Percentiles rank a stretch among this genome's conserved stretches.
Evolutionary conservation across 2,113 vertebrate genomes (phyloP).

Genomic region (Cromileptes altivelis): DNA sequence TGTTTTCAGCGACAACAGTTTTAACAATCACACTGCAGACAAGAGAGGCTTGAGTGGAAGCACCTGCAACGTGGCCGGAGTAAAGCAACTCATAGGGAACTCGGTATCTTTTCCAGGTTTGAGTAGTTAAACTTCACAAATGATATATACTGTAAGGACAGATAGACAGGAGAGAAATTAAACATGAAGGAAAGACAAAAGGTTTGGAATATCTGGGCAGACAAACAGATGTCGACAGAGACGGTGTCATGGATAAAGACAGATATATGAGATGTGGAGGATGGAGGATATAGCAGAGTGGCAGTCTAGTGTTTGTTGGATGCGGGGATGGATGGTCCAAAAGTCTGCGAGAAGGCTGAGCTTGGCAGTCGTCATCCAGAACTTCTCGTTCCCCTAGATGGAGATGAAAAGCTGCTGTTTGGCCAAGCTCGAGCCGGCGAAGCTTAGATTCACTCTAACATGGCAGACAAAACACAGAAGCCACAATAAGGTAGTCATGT

Average conservation of each 20-base stretch:
- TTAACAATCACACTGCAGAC: conserved; percentile 44
- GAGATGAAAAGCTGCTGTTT: conserved; percentile 57
- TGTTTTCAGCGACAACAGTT: conserved; percentile 36
- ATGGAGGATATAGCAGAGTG: conserved; percentile 17
- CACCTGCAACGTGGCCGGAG: conserved; percentile 27
- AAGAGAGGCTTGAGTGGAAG: conserved; percentile 36
- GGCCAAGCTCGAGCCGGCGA: conserved; percentile 1
- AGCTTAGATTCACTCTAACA: conserved; percentile 28
- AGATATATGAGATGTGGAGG: conserved; percentile 45
- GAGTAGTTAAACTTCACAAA: conserved; percentile 25
- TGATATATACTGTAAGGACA: conserved; percentile 37
- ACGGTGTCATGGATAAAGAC: conserved; percentile 19
- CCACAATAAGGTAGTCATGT: conserved; percentile 50
- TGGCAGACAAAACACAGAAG: conserved; percentile 63
- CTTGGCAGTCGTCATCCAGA: conserved; percentile 30
- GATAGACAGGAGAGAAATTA: conserved; percentile 12
- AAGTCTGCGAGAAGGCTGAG: conserved; percentile 29
- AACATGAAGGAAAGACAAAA: conserved; percentile 11
- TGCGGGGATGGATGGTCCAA: background rate
- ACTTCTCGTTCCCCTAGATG: conserved; percentile 29
- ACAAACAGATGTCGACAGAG: conserved; percentile 34
- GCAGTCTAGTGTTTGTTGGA: conserved; percentile 30
- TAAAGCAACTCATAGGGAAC: conserved; percentile 12
- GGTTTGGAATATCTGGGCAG: conserved; percentile 30
- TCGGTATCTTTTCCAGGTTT: conserved; percentile 28